Base-by-base conservation (phyloP, 2,888 invertebrate genomes). In the Adelognathus sp. region DNA sequence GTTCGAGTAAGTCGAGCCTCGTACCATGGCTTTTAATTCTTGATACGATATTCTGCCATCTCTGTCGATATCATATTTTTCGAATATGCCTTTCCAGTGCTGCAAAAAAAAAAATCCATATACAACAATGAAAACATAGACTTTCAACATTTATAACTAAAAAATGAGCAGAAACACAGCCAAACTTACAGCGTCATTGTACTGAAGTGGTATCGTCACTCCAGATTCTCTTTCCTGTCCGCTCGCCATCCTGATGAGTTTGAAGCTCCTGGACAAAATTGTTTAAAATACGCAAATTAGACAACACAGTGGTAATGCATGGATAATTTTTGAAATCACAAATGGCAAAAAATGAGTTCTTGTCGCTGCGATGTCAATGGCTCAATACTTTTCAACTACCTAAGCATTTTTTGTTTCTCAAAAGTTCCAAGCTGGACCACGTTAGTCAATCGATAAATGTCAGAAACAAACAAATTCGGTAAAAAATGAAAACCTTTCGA, bases 31-130 rank as follows among this genome's bases (percentile, higher is more conserved):
- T 88, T 93, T 93, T 2, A 96, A 92, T 87, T 96, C 96, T 21
- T 92, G 92, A 86, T 95, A 93, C 1, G 94, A 94, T 85, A 96
- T 94, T 80, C 91, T 92, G 0, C 96, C 96, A 91, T 96, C 96
- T 75, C 93, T 92, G 88, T 96, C 95, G 56, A 90, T 92, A 88
- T 96, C 96, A 85, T 96, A 96, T 94, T 90, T 91, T 70, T 90
- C 88, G 67, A 91, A 91, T 76, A 91, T 90, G 14, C 85, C 82
- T 64, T 89, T 90, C 91, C 91, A 91, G 72, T 91, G 91, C 91
- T 91, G 63, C 7, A 84, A 84, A 71, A 92, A 83, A 46, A 78
- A 80, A 54, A 64, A 69, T 39, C 58, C 27, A 16, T 77, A 31
- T 29, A n/a, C 36, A 52, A 52, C 14, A 21, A 27, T 16, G 41